Base-by-base conservation (phyloP, 2,888 invertebrate genomes). In the Tachina lurida region DNA sequence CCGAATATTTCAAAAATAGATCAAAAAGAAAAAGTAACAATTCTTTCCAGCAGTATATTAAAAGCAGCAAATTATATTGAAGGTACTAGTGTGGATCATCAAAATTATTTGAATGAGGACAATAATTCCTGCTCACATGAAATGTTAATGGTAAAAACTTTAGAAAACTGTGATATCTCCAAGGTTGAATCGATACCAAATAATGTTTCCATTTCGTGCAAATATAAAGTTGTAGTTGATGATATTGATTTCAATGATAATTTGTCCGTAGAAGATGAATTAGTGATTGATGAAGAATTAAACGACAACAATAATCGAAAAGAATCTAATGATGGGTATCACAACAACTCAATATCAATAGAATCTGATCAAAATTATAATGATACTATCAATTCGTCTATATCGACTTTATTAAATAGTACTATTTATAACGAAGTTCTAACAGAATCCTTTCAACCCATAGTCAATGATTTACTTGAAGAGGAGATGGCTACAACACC, bases 391-490 rank as follows among this genome's bases (percentile, higher is more conserved):
- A 68, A 76, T 71, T 54, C 82, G 7, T 67, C 75, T 13, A 67
- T 79, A 19, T 75, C 67, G 1, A 43, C 52, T 17, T 52, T 86
- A 49, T 62, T 83, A 31, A 68, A 75, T 19, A 86, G 58, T 70
- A 17, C 80, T 15, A 19, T 76, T 12, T 79, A 65, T 19, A 71
- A 80, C 17, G 83, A 82, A 41, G 67, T 84, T 15, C 73, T 87
- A 22, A 71, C 70, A 0, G 84, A 87, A 22, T 70, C 86, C 2
- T 13, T 78, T 15, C 71, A 75, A 22, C 67, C 58, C 1, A 71
- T 83, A 31, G 78, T 56, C 2, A 41, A 71, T 31, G 75, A 84
- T 71, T 22, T 81, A 22, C 71, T 81, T 3, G 22, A 39, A 12
- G 17, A 43, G 3, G 52, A 67, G 1, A 3, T 52, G 3, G 5